Base-by-base conservation (phyloP, 2,888 invertebrate species). In the Dicycla oo region DNA sequence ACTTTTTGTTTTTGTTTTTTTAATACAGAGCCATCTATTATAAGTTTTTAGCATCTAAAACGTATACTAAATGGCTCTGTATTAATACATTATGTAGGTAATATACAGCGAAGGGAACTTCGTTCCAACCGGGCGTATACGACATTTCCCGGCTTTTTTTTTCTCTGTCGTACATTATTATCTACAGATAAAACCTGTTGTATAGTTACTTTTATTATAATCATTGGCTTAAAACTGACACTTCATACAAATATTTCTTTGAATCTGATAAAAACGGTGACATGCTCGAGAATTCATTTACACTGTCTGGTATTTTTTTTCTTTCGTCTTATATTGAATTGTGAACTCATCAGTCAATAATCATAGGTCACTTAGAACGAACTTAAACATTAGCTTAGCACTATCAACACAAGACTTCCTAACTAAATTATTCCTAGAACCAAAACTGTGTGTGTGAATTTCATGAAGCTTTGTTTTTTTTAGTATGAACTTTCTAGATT, bases 331-430 rank as follows among this genome's bases (percentile, higher is more conserved):
- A 26, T 43, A 66, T 60, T 47, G 2, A 53, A 66, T 40, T 38
- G 26, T 77, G 66, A 61, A 43, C 20, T 73, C 81, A 77, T 80
- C 47, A 20, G 56, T 49, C 38, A 80, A 72, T 60, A 79, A 34
- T 0, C 23, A 34, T 13, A 73, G 34, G 60, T 76, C 71, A 65
- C 45, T 20, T 60, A 58, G 56, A 65, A 63, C n/a, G 56, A 65
- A 63, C n/a, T 63, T 40, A 54, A 54, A 58, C 45, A 54, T 67
- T 58, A 20, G 30, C 30, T 23, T 54, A 77, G 40, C 69, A 40
- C 30, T 75, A 40, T 63, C 40, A 51, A 26, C 26, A 56, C 13
- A 49, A 18, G 18, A 58, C 40, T 20, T 49, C 26, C 11, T 45
- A 63, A 63, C 15, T 45, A 63, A 71, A 34, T 8, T 11, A 26